phyloP scores from a whole-genome alignment of 2,888 invertebrate genomes.

The Boloria selene region DNA sequence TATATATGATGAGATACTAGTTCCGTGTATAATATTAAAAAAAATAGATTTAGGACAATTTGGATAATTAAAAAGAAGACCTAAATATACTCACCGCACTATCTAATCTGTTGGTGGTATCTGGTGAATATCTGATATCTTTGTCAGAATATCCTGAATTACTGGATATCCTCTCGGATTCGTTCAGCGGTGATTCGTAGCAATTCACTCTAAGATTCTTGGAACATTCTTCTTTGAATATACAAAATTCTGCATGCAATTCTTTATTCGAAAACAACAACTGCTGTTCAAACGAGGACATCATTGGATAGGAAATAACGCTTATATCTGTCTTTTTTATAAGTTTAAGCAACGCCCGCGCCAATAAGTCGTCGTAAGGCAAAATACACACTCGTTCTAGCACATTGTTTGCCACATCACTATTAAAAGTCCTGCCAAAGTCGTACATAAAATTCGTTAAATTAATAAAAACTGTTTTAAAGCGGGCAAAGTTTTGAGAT shows the following conservation, averaged over 20 bases:
- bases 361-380: conserved; percentile 54
- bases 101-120: conserved; percentile 59
- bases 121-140: conserved; percentile 52
- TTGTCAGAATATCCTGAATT: conserved; percentile 27
- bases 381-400: conserved; percentile 66
- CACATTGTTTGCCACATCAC: conserved; percentile 52
- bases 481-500: conserved; percentile 69
- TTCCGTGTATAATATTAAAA: too few species aligned
- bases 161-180: conserved; percentile 10
- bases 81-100: conserved; percentile 54
- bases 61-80: too few species aligned
- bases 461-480: conserved; percentile 60
- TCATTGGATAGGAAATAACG: conserved; percentile 54
- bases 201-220: conserved; percentile 21
- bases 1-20: too few species aligned
- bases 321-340: conserved; percentile 52
- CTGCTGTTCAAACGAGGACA: conserved; percentile 53
- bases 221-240: conserved; percentile 36
- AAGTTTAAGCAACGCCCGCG: conserved; percentile 53
- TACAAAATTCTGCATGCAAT: conserved; percentile 47
- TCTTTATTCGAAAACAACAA: conserved; percentile 43
- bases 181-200: conserved; percentile 13
- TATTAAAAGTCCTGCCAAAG: conserved; percentile 47
- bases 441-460: conserved; percentile 55
- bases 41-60: too few species aligned